phyloP scores from a whole-genome alignment of 2,113 vertebrate species.

The Mirza zaza region DNA sequence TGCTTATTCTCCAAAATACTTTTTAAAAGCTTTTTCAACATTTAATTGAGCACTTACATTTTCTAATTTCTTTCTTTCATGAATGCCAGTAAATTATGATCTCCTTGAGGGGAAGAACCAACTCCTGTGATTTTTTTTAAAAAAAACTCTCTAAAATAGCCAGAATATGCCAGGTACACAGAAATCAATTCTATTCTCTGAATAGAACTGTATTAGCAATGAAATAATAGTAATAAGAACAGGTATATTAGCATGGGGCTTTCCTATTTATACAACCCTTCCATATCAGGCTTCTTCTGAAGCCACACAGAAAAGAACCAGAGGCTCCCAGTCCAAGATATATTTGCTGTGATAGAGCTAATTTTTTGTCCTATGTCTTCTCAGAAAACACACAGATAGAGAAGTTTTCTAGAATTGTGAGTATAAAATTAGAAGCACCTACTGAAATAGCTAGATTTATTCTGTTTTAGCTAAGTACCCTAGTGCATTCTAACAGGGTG shows the following conservation, averaged over 20 bases:
- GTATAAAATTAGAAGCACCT: conserved; percentile 11
- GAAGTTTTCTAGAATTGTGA: background rate
- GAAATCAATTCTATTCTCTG: background rate
- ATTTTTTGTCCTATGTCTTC: background rate
- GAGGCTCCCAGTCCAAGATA: background rate
- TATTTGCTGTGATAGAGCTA: background rate
- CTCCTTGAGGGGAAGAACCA: background rate
- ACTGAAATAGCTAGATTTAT: background rate
- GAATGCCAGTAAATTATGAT: conserved; percentile 2
- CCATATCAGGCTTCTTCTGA: background rate
- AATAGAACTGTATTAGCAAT: background rate
- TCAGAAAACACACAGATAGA: background rate
- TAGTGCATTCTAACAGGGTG: conserved; percentile 2
- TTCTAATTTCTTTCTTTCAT: conserved; percentile 14
- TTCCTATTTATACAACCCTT: background rate
- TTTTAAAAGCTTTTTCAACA: background rate
- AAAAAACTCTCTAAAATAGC: background rate
- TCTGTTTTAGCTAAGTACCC: conserved; percentile 8
- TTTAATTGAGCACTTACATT: background rate
- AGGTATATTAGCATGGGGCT: background rate
- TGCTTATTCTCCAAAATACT: background rate
- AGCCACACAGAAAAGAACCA: background rate
- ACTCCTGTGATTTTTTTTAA: background rate
- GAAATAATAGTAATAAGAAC: background rate
- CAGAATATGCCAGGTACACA: background rate